Base-by-base conservation (phyloP, 2,888 invertebrate species). In the Melanchra persicariae region DNA sequence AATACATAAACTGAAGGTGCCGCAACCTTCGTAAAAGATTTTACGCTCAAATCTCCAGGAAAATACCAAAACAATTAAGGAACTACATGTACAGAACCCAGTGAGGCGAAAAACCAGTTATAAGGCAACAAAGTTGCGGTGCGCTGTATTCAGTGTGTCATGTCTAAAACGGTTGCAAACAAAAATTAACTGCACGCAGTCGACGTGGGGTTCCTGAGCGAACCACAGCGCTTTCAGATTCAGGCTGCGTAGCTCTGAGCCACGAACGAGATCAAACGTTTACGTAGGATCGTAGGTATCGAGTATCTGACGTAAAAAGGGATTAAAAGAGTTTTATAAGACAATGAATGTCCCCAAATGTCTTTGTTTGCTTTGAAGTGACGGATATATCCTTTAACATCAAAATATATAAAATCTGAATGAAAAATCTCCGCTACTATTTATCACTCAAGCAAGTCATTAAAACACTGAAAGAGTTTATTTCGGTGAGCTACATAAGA, bases 391-490 rank as follows among this genome's bases (percentile, higher is more conserved):
- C 54, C 65, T 81, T 70, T 71, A 67, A n/a, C 49, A 70, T 79
- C 71, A 83, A 70, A 76, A 74, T 77, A 64, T 77, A 82, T 77
- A 78, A 74, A 81, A 65, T 79, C 63, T 64, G 67, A 83, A 82
- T 84, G 77, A 87, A 86, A 88, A 87, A 87, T 82, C 74, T 82
- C 71, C 78, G 76, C 65, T 79, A 79, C 83, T 60, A 82, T 89
- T 87, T 89, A 89, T 89, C 90, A 86, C 87, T 89, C 89, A 87
- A 79, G 85, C 81, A 74, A 85, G 86, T 87, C 89, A 88, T 90
- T 89, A 90, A 91, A 92, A 90, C 58, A 82, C 84, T 81, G 84
- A 87, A 90, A 85, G 82, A 89, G 89, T 92, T 91, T 93, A 93
- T 93, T 91, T 93, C 84, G 75, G 89, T 86, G 79, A 84, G 80